Evolutionary conservation across 2,113 vertebrate species (phyloP), one percentile per base, ranked within the genome.

Genomic region (Podarcis muralis): DNA sequence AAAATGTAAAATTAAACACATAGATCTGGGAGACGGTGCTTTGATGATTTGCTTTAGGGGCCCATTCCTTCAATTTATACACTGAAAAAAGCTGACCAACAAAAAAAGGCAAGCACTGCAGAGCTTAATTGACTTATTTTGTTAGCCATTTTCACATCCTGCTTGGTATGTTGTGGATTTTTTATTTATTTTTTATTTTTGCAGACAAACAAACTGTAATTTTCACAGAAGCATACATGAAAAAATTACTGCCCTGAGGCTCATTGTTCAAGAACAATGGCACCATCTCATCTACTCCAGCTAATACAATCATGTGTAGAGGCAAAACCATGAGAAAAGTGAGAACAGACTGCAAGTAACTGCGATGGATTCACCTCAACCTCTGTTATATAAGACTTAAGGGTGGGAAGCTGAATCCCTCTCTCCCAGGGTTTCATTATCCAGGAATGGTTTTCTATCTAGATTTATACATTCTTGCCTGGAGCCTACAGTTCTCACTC

Each of bases 401-500:
- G 85, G 83, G 69, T 69, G 87, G 83, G 53, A n/a, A 89, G 84
- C 65, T 81, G 89, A 84, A 93, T 92, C 95, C 91, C 87, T 82
- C 93, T 95, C 94, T 95, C 94, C 87, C 93, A 91, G 93, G 94
- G 93, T 93, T 96, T 96, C 94, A 96, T 96, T 96, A 95, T 92
- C 93, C 83, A 85, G 87, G 94, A 95, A 94, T 93, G 92, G 92
- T 90, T 95, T 95, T 88, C 92, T 93, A 92, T 92, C 35, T 88
- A 95, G 92, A 92, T 95, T 95, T 94, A 93, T 92, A 94, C 92
- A 83, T 69, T 85, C 87, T 72, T 78, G 91, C 93, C 91, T 0
- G 69, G 43, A 93, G 90, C 92, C 94, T 88, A 32, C 93, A 92
- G 90, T 30, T 89, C 90, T 62, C 76, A 79, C 91, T 88, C 87